Conservation (phyloP, 1,140 invertebrate genomes). For the Brachionus manjavacas region DNA sequence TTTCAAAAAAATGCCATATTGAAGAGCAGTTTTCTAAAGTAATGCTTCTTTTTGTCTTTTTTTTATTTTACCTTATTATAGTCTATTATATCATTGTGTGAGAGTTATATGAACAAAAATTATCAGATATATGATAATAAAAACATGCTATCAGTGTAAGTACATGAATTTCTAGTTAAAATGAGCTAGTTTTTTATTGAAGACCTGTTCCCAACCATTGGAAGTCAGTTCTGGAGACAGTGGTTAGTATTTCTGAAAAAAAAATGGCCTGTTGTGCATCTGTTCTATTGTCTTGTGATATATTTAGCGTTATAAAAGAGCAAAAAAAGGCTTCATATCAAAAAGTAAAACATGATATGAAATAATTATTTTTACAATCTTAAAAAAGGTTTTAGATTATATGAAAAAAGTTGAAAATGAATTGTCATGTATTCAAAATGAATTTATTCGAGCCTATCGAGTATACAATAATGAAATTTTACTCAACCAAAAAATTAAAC, state of each 20-base stretch:
- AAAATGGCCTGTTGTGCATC: not conserved
- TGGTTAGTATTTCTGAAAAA: not conserved
- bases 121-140: not conserved
- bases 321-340: not conserved
- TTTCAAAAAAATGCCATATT: not conserved
- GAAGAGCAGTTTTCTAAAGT: slow-evolving; percentile 11
- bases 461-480: not conserved
- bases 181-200: too few species aligned
- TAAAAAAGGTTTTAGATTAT: not conserved
- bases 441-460: not conserved
- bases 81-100: not conserved
- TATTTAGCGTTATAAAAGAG: not conserved
- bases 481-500: not conserved
- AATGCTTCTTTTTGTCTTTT: not conserved
- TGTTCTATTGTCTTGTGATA: not conserved
- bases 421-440: not conserved
- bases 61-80: not conserved
- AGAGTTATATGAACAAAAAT: not conserved
- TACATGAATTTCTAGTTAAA: too few species aligned
- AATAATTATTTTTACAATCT: not conserved
- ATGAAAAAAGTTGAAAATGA: not conserved
- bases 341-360: not conserved
- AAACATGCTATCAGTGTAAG: not conserved
- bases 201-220: not conserved
- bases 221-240: not conserved